These are phyloP conservation scores for Aphrophora alni DNA, from an alignment of 2,888 invertebrate species.

Conservation along the genomic window DNA sequence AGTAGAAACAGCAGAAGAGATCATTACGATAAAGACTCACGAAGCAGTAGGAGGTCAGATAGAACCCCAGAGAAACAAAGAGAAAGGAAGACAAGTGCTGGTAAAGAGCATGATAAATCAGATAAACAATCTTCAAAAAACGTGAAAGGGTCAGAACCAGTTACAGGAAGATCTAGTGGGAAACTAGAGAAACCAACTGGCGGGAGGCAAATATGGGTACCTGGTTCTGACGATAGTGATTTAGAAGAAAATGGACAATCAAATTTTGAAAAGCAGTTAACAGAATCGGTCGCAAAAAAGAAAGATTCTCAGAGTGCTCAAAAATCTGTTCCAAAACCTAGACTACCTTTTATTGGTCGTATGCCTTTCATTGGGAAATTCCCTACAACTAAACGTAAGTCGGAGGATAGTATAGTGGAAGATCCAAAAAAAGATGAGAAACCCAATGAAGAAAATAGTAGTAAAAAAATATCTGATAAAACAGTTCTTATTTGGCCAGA, in stretches of 20 bases:
- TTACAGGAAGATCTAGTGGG: neutral
- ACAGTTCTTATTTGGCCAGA: conserved; percentile 32
- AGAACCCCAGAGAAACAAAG: neutral
- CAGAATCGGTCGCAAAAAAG: conserved; percentile 56
- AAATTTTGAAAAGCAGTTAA: conserved; percentile 51
- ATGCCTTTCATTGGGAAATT: conserved; percentile 77
- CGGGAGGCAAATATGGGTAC: conserved; percentile 21
- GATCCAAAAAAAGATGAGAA: conserved; percentile 53
- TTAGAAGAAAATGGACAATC: conserved; percentile 11
- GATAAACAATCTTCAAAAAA: neutral
- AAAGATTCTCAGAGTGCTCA: conserved; percentile 44
- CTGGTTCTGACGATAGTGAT: conserved; percentile 19
- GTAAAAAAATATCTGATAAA: neutral
- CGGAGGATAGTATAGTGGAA: conserved; percentile 48
- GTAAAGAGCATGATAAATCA: conserved; percentile 12
- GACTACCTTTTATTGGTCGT: conserved; percentile 84
- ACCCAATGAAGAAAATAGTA: neutral
- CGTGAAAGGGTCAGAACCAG: neutral
- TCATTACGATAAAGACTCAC: neutral
- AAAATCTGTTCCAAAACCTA: conserved; percentile 63
- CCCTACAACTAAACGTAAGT: conserved; percentile 39
- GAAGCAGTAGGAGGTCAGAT: neutral
- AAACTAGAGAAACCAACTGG: conserved; percentile 18
- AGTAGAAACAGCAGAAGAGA: conserved; percentile 15
- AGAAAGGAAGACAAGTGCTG: neutral